phyloP scores from a whole-genome alignment of 2,797 vertebrate species.

The Melopsittacus undulatus region DNA sequence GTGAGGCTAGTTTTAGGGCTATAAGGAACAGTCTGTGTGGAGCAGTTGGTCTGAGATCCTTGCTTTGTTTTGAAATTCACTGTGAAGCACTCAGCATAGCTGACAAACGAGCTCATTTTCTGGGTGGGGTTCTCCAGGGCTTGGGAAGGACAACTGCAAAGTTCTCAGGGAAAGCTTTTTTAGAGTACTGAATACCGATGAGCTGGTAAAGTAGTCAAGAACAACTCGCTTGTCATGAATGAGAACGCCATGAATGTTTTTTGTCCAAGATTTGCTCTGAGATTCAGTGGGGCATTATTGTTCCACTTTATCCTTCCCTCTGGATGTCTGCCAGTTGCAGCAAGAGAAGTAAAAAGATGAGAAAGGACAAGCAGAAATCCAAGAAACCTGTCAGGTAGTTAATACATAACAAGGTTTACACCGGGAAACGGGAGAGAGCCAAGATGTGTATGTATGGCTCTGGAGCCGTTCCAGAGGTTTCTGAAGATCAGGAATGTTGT shows the following conservation, averaged over 20 bases:
- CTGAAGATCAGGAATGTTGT: conserved; percentile 41
- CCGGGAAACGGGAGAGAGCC: background rate
- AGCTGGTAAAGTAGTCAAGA: background rate
- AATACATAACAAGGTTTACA: conserved; percentile 1
- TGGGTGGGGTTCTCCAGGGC: background rate
- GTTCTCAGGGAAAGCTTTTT: background rate
- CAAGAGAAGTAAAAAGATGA: background rate
- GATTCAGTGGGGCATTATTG: background rate
- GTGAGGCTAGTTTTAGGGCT: background rate
- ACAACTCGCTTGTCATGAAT: conserved; percentile 5
- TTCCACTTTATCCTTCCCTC: background rate
- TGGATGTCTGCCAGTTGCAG: background rate
- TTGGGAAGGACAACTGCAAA: background rate
- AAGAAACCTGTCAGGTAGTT: background rate
- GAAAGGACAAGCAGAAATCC: background rate
- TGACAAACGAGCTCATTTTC: background rate
- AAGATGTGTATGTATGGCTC: background rate
- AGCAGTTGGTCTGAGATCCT: background rate
- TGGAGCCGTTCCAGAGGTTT: conserved; percentile 61
- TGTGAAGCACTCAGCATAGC: background rate
- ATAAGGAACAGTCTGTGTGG: background rate
- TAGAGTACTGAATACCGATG: background rate
- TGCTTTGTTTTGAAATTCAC: background rate
- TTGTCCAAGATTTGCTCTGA: background rate
- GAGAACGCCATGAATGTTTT: background rate